Conservation (phyloP, 1,140 invertebrate genomes). For the Drosophila ogumai region DNA sequence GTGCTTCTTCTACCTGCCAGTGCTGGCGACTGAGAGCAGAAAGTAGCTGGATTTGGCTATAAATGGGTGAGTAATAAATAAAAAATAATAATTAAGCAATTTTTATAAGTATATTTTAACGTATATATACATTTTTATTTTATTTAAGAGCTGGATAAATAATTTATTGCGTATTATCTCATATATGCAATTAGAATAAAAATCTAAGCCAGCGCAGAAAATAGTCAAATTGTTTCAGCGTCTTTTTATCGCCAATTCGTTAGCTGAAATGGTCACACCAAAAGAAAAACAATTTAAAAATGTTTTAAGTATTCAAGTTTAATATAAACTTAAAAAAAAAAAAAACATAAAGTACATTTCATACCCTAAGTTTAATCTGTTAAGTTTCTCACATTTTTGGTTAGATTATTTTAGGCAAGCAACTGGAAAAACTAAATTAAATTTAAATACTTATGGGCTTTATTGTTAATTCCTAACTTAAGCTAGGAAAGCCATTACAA, state of each 20-base stretch:
- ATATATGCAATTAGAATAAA: too few relatives aligned
- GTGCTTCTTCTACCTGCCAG: constrained; percentile 32
- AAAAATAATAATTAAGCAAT: not conserved
- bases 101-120: not conserved
- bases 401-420: not conserved
- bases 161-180: too few relatives aligned
- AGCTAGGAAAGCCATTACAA: constrained; percentile 6
- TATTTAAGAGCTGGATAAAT: too few relatives aligned
- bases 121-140: not conserved
- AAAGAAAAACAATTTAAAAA: not conserved
- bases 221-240: not conserved
- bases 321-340: not conserved
- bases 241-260: not conserved
- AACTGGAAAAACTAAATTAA: not conserved
- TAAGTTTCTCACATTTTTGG: too few relatives aligned
- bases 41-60: constrained; percentile 1
- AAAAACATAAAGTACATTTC: not conserved
- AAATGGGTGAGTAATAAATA: too few relatives aligned
- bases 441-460: not conserved
- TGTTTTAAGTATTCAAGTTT: not conserved
- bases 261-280: constrained; percentile 11
- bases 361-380: not conserved
- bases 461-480: not conserved
- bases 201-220: not conserved
- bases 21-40: not conserved